Conservation (phyloP, 2,797 vertebrate species). For the Coreius guichenoti region DNA sequence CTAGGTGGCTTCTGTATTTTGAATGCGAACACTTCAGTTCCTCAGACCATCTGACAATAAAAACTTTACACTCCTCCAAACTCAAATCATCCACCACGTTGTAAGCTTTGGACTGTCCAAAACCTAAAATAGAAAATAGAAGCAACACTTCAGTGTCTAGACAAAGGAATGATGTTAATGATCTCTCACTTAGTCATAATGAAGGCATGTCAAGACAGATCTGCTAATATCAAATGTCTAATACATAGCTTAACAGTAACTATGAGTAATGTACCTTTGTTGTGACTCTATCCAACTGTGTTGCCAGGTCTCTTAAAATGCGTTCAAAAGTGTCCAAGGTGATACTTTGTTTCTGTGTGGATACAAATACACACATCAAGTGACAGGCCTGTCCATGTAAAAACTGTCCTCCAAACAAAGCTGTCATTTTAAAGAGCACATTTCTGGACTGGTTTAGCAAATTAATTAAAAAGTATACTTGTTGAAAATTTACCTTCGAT, state of each 20-base stretch:
- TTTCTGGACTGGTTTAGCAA: not conserved
- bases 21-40: not conserved
- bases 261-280: not conserved
- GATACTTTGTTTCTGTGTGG: not conserved
- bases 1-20: not conserved
- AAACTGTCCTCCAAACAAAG: not conserved
- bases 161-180: not conserved
- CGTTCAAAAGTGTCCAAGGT: not conserved
- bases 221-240: not conserved
- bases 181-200: not conserved
- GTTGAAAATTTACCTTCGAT: not conserved
- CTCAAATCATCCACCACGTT: not conserved
- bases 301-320: not conserved
- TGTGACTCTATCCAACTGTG: conserved; percentile 9
- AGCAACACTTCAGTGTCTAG: not conserved
- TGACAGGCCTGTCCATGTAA: no score
- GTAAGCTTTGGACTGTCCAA: not conserved
- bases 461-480: not conserved
- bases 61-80: not conserved
- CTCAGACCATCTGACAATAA: conserved; percentile 12
- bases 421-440: not conserved
- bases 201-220: not conserved
- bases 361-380: not conserved
- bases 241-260: not conserved
- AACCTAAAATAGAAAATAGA: not conserved